Percentiles rank a stretch among this genome's conserved stretches.
These are phyloP conservation scores for Cotesia chilonis DNA, from an alignment of 1,140 invertebrate genomes.

Conservation along the genomic window DNA sequence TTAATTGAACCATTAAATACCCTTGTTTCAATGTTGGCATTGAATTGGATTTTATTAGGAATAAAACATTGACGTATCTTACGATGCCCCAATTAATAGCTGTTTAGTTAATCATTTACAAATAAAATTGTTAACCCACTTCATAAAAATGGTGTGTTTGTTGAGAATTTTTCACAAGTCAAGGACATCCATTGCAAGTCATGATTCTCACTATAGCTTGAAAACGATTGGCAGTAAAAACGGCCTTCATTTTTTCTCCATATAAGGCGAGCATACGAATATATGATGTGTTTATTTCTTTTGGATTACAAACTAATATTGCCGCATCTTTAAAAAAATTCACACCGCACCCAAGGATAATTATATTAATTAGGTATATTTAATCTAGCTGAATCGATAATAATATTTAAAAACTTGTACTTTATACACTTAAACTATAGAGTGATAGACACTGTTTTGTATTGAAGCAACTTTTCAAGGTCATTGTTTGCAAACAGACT, in stretches of 20 bases:
- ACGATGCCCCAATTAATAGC: slow-evolving; percentile 15
- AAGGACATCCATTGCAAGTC: slow-evolving; percentile 4
- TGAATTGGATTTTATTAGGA: neutral
- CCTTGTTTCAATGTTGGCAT: neutral
- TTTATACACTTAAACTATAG: too few relatives aligned
- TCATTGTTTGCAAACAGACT: too few relatives aligned
- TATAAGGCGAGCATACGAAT: slow-evolving; percentile 21
- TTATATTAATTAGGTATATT: too few relatives aligned
- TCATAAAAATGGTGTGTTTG: slow-evolving; percentile 30
- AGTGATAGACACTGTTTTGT: too few relatives aligned
- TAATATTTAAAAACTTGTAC: too few relatives aligned
- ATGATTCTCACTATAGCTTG: neutral
- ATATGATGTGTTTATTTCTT: too few relatives aligned
- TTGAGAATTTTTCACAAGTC: slow-evolving; percentile 26
- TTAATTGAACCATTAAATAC: too few relatives aligned
- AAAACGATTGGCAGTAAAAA: slow-evolving; percentile 11
- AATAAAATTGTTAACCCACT: slow-evolving; percentile 37
- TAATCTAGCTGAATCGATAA: too few relatives aligned
- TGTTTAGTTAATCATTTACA: slow-evolving; percentile 3
- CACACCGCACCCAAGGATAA: too few relatives aligned
- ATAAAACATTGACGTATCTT: slow-evolving; percentile 2
- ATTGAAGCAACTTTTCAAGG: too few relatives aligned
- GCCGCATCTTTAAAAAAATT: too few relatives aligned
- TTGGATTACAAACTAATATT: too few relatives aligned
- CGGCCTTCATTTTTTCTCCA: slow-evolving; percentile 26